phyloP scores from a whole-genome alignment of 2,888 invertebrate genomes.

The Eupithecia subumbrata region DNA sequence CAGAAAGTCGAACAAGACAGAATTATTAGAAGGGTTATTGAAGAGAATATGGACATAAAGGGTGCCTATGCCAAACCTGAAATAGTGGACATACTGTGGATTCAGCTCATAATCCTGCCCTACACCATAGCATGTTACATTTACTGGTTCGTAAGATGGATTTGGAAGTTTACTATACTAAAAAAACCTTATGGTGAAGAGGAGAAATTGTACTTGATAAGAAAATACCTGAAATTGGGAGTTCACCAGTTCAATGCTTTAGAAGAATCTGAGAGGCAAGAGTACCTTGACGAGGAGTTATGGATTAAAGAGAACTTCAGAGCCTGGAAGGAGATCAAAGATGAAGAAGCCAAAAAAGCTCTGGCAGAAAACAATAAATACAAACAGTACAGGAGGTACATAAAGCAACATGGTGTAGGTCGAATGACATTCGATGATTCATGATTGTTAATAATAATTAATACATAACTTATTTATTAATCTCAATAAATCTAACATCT shows the following conservation, averaged over 20 bases:
- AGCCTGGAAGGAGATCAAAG: conserved; percentile 91
- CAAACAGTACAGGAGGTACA: conserved; percentile 94
- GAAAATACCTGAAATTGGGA: conserved; percentile 89
- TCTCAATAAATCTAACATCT: conserved; percentile 29
- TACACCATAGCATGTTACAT: conserved; percentile 88
- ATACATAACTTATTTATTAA: conserved; percentile 37
- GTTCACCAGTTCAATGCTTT: conserved; percentile 88
- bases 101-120: conserved; percentile 92
- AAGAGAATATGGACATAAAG: conserved; percentile 96
- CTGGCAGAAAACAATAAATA: conserved; percentile 94
- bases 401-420: conserved; percentile 95
- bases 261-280: conserved; percentile 89
- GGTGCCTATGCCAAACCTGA: conserved; percentile 96
- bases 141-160: conserved; percentile 91
- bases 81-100: conserved; percentile 90
- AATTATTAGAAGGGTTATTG: conserved; percentile 91
- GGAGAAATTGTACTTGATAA: conserved; percentile 93
- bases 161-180: conserved; percentile 90
- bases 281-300: conserved; percentile 89
- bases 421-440: conserved; percentile 96
- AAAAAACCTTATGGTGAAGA: conserved; percentile 91
- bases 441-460: conserved; percentile 57
- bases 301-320: conserved; percentile 93
- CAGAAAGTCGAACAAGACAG: conserved; percentile 91
- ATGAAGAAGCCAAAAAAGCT: conserved; percentile 93